Evolutionary conservation across 2,888 invertebrate species (phyloP), one percentile per base, ranked within the genome.

Genomic region (Scaeva pyrastri): DNA sequence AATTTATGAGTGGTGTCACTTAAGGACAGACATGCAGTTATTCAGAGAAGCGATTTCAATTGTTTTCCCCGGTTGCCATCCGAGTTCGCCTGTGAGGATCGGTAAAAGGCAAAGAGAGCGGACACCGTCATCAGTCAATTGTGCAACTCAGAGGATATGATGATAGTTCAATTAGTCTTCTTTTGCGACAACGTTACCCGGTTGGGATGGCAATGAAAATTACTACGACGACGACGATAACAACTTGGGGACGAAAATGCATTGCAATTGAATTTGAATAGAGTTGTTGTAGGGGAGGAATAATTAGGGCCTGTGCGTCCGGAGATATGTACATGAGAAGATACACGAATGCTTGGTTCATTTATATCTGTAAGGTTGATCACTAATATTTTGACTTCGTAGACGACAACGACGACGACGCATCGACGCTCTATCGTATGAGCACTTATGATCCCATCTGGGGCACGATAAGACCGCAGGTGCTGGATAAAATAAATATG

Each of bases 1-100:
- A 80, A 84, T 84, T 84, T 84, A 84, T 84, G 84, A 84, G 84
- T 84, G 50, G 84, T 84, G 84, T 80, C 84, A 84, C 79, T 84
- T 84, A 66, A 66, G 64, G 64, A 75, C 79, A 80, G 75, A 75
- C 84, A 80, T 75, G 31, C 48, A 43, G 84, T 84, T 52, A 80
- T 23, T 83, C 83, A 70, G 68, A 12, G 41, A 36, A 83, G 74
- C 78, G 58, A 72, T 48, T 76, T 71, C 71, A 66, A 72, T 76
- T 82, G 68, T 78, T 43, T 72, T 64, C 50, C 14, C 41, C 21
- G 21, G 21, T 39, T 23, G 31, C n/a, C 31, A 41, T 19, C 31
- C 1, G 14, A 48, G 12, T 31, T 45, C 26, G 8, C 31, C 31
- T 7, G 8, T n/a, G 60, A 82, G 19, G 52, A 75, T 52, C 56